Evolutionary conservation across 1,140 invertebrate species (phyloP).

Genomic region (Forficula auricularia): DNA sequence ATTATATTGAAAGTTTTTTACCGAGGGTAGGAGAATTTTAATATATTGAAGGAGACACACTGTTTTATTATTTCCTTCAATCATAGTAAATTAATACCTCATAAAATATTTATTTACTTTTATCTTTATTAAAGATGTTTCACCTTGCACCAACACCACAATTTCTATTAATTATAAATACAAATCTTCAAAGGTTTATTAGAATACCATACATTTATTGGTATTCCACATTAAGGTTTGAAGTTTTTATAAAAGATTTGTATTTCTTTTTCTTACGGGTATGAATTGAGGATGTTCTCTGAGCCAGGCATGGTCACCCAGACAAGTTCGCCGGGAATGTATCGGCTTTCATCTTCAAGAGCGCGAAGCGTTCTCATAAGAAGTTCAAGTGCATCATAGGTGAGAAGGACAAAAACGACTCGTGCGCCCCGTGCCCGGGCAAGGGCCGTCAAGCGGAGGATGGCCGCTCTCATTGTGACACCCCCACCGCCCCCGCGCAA

Average conservation of each 20-base stretch:
- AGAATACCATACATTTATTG: too few relatives aligned
- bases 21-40: too few relatives aligned
- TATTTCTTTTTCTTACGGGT: constrained; percentile 1
- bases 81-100: too few relatives aligned
- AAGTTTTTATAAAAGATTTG: neutral
- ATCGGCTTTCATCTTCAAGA: constrained; percentile 11
- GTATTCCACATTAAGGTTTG: neutral
- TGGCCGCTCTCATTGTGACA: neutral
- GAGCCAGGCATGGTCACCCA: constrained; percentile 14
- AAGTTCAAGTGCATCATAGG: constrained; percentile 12
- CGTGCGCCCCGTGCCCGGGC: constrained; percentile 5
- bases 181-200: too few relatives aligned
- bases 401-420: constrained; percentile 16
- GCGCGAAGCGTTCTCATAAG: constrained; percentile 14
- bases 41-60: too few relatives aligned
- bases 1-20: too few relatives aligned
- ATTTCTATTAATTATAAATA: too few relatives aligned
- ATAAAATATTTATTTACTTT: too few relatives aligned
- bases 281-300: constrained; percentile 12
- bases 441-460: neutral
- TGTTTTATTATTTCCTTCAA: too few relatives aligned
- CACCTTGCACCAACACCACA: too few relatives aligned
- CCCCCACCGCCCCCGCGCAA: neutral
- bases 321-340: constrained; percentile 15
- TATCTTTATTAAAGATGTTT: too few relatives aligned